phyloP scores from a whole-genome alignment of 2,888 invertebrate genomes.

The Ophraella communa region DNA sequence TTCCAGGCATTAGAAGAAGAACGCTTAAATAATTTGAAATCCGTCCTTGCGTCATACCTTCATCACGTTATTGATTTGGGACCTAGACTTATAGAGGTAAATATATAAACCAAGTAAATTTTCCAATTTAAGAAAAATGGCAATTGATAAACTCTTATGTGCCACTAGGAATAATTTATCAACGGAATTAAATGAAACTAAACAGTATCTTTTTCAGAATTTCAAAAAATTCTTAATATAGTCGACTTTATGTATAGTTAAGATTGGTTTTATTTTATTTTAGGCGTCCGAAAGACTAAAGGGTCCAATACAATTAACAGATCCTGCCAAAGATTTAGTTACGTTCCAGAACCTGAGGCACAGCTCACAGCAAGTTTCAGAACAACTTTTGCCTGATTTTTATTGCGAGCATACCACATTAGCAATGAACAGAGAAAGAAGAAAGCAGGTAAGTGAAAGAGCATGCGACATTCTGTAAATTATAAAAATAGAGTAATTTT shows the following conservation, averaged over 20 bases:
- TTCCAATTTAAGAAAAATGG: no score
- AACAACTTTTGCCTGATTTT: slow-evolving; percentile 91
- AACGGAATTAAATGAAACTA: no score
- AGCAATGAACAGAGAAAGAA: slow-evolving; percentile 89
- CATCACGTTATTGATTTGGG: slow-evolving; percentile 74
- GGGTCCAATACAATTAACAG: slow-evolving; percentile 74
- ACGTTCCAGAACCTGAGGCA: slow-evolving; percentile 73
- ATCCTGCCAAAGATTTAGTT: slow-evolving; percentile 71
- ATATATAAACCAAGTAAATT: no score
- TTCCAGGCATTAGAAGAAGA: slow-evolving; percentile 91
- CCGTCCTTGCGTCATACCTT: slow-evolving; percentile 70
- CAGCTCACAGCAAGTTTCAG: slow-evolving; percentile 67
- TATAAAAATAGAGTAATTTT: no score
- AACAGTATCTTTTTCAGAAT: no score
- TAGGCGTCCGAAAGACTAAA: slow-evolving; percentile 75
- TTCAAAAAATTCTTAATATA: no score
- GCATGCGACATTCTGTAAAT: no score
- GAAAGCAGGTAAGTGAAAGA: slow-evolving; percentile 71
- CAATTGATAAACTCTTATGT: no score
- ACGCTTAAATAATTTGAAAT: slow-evolving; percentile 81
- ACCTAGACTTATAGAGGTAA: slow-evolving; percentile 77
- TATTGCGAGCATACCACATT: slow-evolving; percentile 94
- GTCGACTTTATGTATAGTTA: no score
- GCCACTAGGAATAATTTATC: no score
- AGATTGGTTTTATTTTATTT: slow-evolving; percentile 18